Percentiles rank a stretch among this genome's conserved stretches.
phyloP scores from a whole-genome alignment of 2,797 vertebrate species.

The Coluber constrictor region DNA sequence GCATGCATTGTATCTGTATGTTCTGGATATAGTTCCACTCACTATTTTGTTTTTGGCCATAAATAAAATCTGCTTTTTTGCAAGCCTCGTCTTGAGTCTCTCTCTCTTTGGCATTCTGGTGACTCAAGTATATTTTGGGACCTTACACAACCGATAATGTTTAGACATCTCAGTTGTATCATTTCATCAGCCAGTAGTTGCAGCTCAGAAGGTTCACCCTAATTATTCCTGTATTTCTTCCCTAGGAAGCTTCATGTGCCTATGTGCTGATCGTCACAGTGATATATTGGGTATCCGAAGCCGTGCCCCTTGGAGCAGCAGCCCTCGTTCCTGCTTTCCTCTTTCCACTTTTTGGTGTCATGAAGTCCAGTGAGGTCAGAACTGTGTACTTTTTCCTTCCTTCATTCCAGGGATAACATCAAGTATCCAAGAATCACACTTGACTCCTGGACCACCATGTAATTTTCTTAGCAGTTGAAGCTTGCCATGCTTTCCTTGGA shows the following conservation, averaged over 20 bases:
- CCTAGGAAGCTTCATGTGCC: slow-evolving; percentile 90
- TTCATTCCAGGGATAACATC: neutral
- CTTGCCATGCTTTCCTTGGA: neutral
- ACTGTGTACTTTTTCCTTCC: neutral
- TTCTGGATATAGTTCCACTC: too few relatives aligned
- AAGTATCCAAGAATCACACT: neutral
- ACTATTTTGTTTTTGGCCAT: too few relatives aligned
- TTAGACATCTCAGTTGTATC: neutral
- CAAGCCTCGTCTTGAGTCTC: too few relatives aligned
- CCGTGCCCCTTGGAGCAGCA: slow-evolving; percentile 91
- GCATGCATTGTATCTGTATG: too few relatives aligned
- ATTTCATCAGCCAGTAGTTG: neutral
- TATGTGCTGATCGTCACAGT: slow-evolving; percentile 94
- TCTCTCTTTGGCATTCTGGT: too few relatives aligned
- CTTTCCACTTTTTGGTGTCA: slow-evolving; percentile 93
- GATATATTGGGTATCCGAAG: slow-evolving; percentile 95
- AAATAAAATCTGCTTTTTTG: too few relatives aligned
- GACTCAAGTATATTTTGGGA: too few relatives aligned
- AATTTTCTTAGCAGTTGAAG: neutral
- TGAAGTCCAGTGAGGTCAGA: slow-evolving; percentile 96
- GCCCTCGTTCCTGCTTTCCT: slow-evolving; percentile 95
- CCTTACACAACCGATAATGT: neutral
- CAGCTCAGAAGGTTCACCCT: rapidly evolving
- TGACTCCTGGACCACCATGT: neutral
- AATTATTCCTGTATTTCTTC: neutral